Evolutionary conservation across 2,113 vertebrate genomes (phyloP).

Genomic region (Mirza zaza): DNA sequence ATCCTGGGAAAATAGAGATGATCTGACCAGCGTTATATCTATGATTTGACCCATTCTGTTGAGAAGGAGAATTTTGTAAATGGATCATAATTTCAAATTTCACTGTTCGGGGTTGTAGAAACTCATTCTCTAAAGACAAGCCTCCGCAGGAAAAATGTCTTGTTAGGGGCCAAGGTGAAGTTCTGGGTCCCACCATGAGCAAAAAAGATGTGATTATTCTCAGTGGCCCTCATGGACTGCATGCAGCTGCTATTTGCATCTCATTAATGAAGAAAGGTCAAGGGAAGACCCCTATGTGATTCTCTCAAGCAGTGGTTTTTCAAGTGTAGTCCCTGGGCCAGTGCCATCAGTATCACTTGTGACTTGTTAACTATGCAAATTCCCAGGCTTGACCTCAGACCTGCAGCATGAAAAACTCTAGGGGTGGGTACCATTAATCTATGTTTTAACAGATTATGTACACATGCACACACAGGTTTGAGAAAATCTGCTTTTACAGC

Average conservation of each 20-base stretch:
- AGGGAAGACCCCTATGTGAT: neutral
- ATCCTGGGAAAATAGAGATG: neutral
- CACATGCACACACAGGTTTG: neutral
- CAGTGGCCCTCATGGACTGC: neutral
- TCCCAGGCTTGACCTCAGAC: neutral
- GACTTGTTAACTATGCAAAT: constrained; percentile 21
- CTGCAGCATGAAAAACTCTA: neutral
- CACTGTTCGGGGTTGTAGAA: neutral
- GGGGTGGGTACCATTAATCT: neutral
- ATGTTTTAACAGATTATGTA: neutral
- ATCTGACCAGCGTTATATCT: neutral
- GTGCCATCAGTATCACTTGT: neutral
- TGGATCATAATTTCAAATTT: neutral
- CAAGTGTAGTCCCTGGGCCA: neutral
- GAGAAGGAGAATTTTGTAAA: neutral
- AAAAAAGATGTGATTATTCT: neutral
- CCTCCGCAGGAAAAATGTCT: neutral
- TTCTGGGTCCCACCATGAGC: neutral
- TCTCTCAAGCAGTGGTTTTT: neutral
- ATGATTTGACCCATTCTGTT: neutral
- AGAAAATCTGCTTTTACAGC: neutral
- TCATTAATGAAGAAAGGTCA: neutral
- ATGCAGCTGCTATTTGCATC: neutral
- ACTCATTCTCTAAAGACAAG: neutral
- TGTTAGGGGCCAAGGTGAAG: neutral